A percentile compares a stretch with the other conserved stretches of the same genome.
Evolutionary conservation across 2,113 vertebrate species (phyloP).

Genomic region (Anguilla rostrata): DNA sequence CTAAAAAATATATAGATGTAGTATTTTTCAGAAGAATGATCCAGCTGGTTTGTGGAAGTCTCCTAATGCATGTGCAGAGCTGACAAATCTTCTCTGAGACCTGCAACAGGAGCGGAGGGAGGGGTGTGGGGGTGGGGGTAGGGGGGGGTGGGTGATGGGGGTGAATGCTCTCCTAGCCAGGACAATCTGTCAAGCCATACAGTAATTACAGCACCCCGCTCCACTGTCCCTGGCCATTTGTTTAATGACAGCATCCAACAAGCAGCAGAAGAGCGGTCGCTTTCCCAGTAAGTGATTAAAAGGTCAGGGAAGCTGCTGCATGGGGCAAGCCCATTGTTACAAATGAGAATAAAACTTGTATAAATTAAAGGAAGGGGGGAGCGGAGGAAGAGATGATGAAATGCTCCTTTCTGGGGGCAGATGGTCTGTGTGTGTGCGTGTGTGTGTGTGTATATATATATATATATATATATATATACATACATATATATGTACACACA

Average conservation of each 20-base stretch:
- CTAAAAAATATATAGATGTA: neutral
- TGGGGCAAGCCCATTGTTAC: neutral
- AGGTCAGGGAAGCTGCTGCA: neutral
- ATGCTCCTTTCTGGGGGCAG: neutral
- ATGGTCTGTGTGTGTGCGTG: neutral
- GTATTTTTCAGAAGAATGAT: neutral
- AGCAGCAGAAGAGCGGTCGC: neutral
- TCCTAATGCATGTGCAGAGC: neutral
- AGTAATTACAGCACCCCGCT: neutral
- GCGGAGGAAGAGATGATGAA: neutral
- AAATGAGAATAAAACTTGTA: neutral
- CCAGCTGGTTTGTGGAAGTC: neutral
- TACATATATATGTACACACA: neutral
- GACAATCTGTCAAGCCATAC: conserved; percentile 9
- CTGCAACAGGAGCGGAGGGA: neutral
- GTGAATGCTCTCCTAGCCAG: neutral
- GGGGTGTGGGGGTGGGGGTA: too few species aligned
- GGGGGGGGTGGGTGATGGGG: too few species aligned
- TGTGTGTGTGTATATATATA: neutral
- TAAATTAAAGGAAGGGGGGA: neutral
- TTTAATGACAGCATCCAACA: neutral
- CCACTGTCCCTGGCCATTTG: neutral
- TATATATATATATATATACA: neutral
- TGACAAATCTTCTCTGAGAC: neutral
- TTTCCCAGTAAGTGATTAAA: conserved; percentile 13